Evolutionary conservation across 2,888 invertebrate genomes (phyloP).

Genomic region (Mantis religiosa): DNA sequence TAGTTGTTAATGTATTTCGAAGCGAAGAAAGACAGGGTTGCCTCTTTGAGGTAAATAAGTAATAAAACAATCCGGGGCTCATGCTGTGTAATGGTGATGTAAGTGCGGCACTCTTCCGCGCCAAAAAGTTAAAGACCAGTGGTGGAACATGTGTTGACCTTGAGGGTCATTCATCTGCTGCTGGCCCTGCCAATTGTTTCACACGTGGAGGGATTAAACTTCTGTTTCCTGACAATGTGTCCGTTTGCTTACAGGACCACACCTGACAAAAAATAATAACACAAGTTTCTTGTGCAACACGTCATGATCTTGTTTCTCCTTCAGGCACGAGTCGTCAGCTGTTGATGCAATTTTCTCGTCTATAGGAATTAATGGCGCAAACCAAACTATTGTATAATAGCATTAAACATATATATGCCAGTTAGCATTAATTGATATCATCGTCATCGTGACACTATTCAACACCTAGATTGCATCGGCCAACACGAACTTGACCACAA

Average conservation of each 20-base stretch:
- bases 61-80: not conserved
- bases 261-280: not conserved
- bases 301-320: not conserved
- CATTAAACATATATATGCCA: too few relatives aligned
- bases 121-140: not conserved
- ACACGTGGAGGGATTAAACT: not conserved
- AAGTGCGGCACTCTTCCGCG: not conserved
- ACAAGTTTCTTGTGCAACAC: not conserved
- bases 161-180: not conserved
- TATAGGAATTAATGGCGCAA: too few relatives aligned
- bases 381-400: too few relatives aligned
- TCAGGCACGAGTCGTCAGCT: not conserved
- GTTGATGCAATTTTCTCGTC: too few relatives aligned
- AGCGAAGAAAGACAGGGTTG: not conserved
- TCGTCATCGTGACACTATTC: too few relatives aligned
- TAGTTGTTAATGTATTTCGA: not conserved
- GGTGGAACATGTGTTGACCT: not conserved
- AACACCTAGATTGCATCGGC: too few relatives aligned
- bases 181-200: not conserved
- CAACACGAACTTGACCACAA: too few relatives aligned
- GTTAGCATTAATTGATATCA: too few relatives aligned
- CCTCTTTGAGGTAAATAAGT: not conserved
- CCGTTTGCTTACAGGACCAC: not conserved
- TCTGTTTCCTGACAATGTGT: not conserved
- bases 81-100: not conserved